phyloP scores from a whole-genome alignment of 2,888 invertebrate genomes.

The Lobophora halterata region DNA sequence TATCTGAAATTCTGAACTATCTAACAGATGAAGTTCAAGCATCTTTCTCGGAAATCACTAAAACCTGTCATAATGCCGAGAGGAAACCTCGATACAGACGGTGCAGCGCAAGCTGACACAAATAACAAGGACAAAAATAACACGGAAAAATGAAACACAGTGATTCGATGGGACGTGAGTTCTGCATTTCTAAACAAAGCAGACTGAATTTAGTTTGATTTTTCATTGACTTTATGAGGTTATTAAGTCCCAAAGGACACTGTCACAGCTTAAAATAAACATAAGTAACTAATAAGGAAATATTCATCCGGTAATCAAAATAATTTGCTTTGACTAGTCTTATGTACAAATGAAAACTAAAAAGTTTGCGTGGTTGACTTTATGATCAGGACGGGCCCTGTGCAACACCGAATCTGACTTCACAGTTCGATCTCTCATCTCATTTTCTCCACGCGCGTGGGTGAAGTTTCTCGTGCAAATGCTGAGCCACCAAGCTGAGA shows the following conservation, averaged over 20 bases:
- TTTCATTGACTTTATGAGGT: background rate
- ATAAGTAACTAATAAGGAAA: conserved; percentile 10
- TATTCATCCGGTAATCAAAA: background rate
- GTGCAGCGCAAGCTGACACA: conserved; percentile 43
- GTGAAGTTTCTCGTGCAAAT: too few species aligned
- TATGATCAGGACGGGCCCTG: too few species aligned
- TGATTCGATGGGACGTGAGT: conserved; percentile 28
- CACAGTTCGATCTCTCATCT: too few species aligned
- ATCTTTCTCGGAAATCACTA: conserved; percentile 33
- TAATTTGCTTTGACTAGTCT: background rate
- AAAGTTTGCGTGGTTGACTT: too few species aligned
- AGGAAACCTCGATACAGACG: conserved; percentile 28
- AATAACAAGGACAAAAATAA: conserved; percentile 53
- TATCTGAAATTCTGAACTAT: conserved; percentile 11
- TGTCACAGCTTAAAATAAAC: conserved; percentile 6
- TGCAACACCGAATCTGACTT: too few species aligned
- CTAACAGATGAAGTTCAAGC: conserved; percentile 28
- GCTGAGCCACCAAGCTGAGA: too few species aligned
- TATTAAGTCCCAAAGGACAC: background rate
- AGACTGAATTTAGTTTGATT: too few species aligned
- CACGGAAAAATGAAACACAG: conserved; percentile 39
- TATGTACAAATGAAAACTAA: background rate
- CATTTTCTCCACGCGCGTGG: too few species aligned
- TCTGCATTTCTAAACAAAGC: conserved; percentile 6
- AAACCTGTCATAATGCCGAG: conserved; percentile 29